Percentiles rank a stretch among this genome's conserved stretches.
Conservation (phyloP, 2,888 invertebrate genomes). For the Diloba caeruleocephala region DNA sequence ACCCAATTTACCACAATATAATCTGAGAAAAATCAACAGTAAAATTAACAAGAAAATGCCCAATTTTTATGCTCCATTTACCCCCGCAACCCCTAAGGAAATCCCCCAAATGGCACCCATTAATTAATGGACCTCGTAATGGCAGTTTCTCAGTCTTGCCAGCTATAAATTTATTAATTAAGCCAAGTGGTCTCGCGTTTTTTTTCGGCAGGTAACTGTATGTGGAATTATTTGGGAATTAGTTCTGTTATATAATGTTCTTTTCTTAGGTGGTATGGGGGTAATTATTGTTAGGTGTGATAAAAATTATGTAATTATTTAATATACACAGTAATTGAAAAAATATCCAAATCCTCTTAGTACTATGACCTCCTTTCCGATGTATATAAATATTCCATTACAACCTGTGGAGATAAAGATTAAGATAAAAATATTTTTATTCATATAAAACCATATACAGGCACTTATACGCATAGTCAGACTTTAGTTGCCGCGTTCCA, state of each 20-base stretch:
- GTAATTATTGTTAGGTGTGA: background rate
- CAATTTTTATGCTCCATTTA: slow-evolving; percentile 54
- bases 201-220: slow-evolving; percentile 48
- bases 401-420: no score
- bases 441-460: no score
- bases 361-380: no score
- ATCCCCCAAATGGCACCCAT: slow-evolving; percentile 57
- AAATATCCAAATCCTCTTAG: no score
- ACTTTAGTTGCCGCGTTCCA: no score
- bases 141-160: slow-evolving; percentile 54
- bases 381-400: no score
- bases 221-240: slow-evolving; percentile 37
- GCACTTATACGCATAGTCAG: no score
- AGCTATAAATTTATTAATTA: slow-evolving; percentile 58
- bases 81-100: slow-evolving; percentile 45
- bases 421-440: no score
- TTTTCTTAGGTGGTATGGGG: no score
- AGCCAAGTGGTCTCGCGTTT: slow-evolving; percentile 50
- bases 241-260: slow-evolving; percentile 19
- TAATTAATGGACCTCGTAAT: slow-evolving; percentile 58
- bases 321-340: no score
- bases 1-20: slow-evolving; percentile 28
- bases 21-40: slow-evolving; percentile 49
- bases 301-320: no score
- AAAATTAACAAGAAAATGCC: slow-evolving; percentile 50